Percentiles rank a stretch among this genome's conserved stretches.
These are phyloP conservation scores for Butastur rufipennis DNA, from an alignment of 2,113 vertebrate genomes.

Conservation along the genomic window DNA sequence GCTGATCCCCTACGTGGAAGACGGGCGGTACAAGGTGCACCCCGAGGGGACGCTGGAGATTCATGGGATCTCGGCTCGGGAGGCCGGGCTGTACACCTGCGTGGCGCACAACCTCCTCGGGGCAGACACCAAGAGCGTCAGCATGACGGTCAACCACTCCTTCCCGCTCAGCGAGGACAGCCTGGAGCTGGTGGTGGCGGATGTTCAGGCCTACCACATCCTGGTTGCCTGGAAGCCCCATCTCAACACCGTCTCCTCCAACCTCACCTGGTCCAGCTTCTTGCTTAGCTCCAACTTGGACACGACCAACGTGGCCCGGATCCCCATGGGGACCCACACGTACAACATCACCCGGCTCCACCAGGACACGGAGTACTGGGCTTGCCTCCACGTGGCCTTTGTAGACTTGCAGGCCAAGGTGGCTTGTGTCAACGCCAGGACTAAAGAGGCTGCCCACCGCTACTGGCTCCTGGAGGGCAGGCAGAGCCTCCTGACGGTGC, in stretches of 20 bases:
- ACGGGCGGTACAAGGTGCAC: slow-evolving; percentile 73
- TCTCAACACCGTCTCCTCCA: slow-evolving; percentile 82
- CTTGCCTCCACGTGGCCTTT: slow-evolving; percentile 84
- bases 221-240: slow-evolving; percentile 83
- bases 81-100: slow-evolving; percentile 92
- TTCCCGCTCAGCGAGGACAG: slow-evolving; percentile 38
- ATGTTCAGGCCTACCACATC: slow-evolving; percentile 78
- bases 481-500: slow-evolving; percentile 61
- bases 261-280: slow-evolving; percentile 84
- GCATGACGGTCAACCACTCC: slow-evolving; percentile 78
- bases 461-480: slow-evolving; percentile 57
- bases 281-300: slow-evolving; percentile 44
- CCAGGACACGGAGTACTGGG: slow-evolving; percentile 85
- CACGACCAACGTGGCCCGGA: slow-evolving; percentile 70
- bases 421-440: slow-evolving; percentile 76
- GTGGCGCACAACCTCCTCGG: slow-evolving; percentile 93
- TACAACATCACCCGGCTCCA: slow-evolving; percentile 92
- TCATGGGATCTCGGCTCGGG: slow-evolving; percentile 62
- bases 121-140: slow-evolving; percentile 87
- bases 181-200: slow-evolving; percentile 73
- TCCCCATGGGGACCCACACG: slow-evolving; percentile 83
- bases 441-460: slow-evolving; percentile 73
- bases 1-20: slow-evolving; percentile 62
- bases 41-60: slow-evolving; percentile 92
- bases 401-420: slow-evolving; percentile 69